A percentile compares a stretch with the other conserved stretches of the same genome.
These are phyloP conservation scores for Heteractis magnifica DNA, from an alignment of 92 coral and sea anemone species.

Conservation along the genomic window DNA sequence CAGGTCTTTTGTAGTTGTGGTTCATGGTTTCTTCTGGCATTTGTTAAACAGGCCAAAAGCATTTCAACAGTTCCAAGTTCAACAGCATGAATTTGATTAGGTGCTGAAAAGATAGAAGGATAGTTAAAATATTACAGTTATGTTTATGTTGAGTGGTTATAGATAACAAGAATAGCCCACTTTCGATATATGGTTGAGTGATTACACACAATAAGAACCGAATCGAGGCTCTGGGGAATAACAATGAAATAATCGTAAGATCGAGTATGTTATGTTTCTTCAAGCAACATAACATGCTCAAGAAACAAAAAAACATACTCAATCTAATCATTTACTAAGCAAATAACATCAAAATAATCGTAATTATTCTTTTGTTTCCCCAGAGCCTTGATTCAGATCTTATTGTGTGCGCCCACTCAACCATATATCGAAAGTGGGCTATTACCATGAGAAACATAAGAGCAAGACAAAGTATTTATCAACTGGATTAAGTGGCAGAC, in stretches of 20 bases:
- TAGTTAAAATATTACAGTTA: neutral
- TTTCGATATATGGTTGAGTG: no score
- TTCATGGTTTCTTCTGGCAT: neutral
- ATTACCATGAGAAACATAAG: conserved; percentile 26
- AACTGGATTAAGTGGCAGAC: conserved; percentile 13
- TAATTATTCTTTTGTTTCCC: no score
- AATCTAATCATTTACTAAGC: no score
- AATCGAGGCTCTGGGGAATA: no score
- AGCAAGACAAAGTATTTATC: conserved; percentile 25
- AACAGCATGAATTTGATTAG: conserved; percentile 15
- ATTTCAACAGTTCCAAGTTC: conserved; percentile 14
- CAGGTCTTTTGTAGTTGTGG: conserved; percentile 19
- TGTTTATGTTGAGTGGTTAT: neutral
- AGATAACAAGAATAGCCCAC: no score
- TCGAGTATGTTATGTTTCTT: no score
- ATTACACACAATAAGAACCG: no score
- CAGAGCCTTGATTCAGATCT: no score
- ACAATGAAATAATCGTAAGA: neutral
- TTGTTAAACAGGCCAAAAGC: conserved; percentile 4
- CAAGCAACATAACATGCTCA: neutral
- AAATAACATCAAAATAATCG: no score
- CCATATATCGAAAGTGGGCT: no score
- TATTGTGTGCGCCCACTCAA: no score
- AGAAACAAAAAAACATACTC: conserved; percentile 11
- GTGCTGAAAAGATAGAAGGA: neutral